Conservation (phyloP, 1,140 invertebrate genomes). For the Drosophila lini region DNA sequence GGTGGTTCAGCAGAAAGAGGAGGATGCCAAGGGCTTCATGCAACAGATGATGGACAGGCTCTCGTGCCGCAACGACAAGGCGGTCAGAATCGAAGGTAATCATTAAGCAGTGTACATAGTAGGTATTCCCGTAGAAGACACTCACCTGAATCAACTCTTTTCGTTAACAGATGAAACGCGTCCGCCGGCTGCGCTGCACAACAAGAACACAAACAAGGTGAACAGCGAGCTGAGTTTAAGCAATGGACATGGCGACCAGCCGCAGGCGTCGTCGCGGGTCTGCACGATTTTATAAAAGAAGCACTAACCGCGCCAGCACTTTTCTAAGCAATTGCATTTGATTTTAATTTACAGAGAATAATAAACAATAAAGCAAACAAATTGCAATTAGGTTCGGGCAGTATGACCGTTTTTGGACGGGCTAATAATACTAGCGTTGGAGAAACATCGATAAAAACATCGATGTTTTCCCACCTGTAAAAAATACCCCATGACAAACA, state of each 20-base stretch:
- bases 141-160: constrained; percentile 46
- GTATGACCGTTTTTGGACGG: constrained; percentile 19
- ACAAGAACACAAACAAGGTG: constrained; percentile 68
- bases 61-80: constrained; percentile 76
- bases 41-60: constrained; percentile 69
- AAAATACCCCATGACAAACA: background rate
- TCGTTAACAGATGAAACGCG: constrained; percentile 70
- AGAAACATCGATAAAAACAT: too few relatives aligned
- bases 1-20: constrained; percentile 22
- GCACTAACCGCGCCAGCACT: constrained; percentile 40
- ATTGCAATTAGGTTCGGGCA: constrained; percentile 7
- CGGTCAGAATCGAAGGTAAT: constrained; percentile 75
- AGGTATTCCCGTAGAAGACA: background rate
- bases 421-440: background rate
- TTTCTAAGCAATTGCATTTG: constrained; percentile 77
- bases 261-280: constrained; percentile 79
- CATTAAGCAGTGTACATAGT: background rate
- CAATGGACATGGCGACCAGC: constrained; percentile 60
- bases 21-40: constrained; percentile 68
- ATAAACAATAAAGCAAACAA: constrained; percentile 36
- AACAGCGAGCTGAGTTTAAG: constrained; percentile 71
- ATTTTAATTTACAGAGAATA: constrained; percentile 53
- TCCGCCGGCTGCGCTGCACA: constrained; percentile 57
- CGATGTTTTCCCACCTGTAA: too few relatives aligned
- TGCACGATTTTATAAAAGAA: constrained; percentile 82